These are phyloP conservation scores for Nephila pilipes DNA, from an alignment of 1,140 invertebrate species.

Conservation along the genomic window DNA sequence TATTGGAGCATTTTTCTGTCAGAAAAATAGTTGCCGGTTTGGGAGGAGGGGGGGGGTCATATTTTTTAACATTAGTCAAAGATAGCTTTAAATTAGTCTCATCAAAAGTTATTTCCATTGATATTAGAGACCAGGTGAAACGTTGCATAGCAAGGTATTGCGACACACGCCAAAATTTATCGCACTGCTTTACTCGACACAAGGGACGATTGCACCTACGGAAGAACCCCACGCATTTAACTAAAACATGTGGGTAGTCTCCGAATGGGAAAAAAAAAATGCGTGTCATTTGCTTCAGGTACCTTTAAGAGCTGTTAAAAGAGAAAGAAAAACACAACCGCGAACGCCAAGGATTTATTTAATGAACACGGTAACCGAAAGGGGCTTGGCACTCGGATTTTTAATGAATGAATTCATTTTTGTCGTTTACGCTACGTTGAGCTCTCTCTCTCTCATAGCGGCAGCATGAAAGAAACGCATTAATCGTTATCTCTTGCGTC, in stretches of 20 bases:
- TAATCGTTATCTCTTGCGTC: slow-evolving; percentile 58
- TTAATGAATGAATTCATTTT: slow-evolving; percentile 72
- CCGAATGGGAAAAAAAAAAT: neutral
- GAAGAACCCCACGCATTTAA: neutral
- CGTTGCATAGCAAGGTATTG: neutral
- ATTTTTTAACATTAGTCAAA: too few relatives aligned
- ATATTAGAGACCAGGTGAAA: too few relatives aligned
- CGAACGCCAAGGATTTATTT: slow-evolving; percentile 6
- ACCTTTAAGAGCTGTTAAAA: neutral
- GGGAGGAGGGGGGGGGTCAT: too few relatives aligned
- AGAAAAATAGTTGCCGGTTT: too few relatives aligned
- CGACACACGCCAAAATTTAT: neutral
- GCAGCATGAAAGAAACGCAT: slow-evolving; percentile 51
- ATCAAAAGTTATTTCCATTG: too few relatives aligned
- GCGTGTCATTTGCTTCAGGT: slow-evolving; percentile 9
- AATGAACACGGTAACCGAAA: slow-evolving; percentile 8
- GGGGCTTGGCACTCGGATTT: slow-evolving; percentile 28
- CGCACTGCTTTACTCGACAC: neutral
- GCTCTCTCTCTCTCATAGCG: neutral
- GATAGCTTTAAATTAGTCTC: too few relatives aligned
- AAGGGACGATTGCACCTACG: slow-evolving; percentile 1
- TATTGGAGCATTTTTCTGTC: too few relatives aligned
- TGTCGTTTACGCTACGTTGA: slow-evolving; percentile 21
- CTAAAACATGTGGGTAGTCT: slow-evolving; percentile 1
- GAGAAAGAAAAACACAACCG: neutral